phyloP scores from a whole-genome alignment of 2,888 invertebrate genomes.

The Polyommatus iphigenia region DNA sequence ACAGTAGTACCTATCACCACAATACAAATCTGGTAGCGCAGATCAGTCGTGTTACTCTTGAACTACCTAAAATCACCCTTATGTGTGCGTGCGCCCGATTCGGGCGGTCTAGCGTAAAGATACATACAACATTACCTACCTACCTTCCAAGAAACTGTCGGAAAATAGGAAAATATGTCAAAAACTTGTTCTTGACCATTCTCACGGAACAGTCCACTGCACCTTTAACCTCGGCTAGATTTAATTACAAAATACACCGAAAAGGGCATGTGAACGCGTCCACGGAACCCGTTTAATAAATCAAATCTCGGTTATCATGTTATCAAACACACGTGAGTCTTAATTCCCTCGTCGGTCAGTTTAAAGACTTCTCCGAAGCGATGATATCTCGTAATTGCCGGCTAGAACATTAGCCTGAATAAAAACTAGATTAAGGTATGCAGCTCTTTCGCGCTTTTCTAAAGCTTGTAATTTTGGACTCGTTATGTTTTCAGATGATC shows the following conservation, averaged over 20 bases:
- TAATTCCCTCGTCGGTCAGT: conserved; percentile 74
- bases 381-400: conserved; percentile 73
- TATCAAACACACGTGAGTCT: conserved; percentile 77
- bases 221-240: conserved; percentile 26
- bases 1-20: no score
- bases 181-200: background rate
- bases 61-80: no score
- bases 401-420: conserved; percentile 61
- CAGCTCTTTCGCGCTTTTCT: conserved; percentile 10
- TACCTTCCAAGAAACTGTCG: background rate
- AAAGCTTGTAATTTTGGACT: background rate
- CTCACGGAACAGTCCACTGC: background rate
- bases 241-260: conserved; percentile 37
- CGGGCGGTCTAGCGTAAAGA: background rate
- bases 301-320: conserved; percentile 77
- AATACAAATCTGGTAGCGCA: no score
- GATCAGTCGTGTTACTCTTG: no score
- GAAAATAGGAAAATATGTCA: background rate
- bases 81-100: no score
- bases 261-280: conserved; percentile 66
- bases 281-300: conserved; percentile 70
- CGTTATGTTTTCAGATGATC: background rate
- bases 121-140: background rate
- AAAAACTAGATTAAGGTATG: conserved; percentile 24
- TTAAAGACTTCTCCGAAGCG: conserved; percentile 74